Evolutionary conservation across 2,797 vertebrate species (phyloP).

Genomic region (Lerista edwardsae): DNA sequence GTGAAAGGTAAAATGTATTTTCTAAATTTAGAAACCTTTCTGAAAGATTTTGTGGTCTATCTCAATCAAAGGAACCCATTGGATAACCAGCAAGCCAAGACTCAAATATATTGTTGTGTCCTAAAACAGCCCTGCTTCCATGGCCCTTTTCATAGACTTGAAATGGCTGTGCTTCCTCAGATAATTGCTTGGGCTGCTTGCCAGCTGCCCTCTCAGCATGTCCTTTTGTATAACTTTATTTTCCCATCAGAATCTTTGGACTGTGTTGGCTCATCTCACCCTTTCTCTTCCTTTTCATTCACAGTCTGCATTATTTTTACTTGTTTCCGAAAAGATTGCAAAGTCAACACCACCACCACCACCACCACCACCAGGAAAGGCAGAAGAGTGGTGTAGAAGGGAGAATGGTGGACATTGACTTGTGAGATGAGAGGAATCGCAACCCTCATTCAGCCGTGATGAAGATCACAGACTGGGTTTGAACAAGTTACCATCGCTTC

Average conservation of each 20-base stretch:
- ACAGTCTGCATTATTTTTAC: background rate
- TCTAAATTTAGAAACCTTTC: background rate
- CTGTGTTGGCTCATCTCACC: background rate
- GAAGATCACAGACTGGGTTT: background rate
- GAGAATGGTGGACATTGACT: background rate
- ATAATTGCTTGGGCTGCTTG: conserved; percentile 19
- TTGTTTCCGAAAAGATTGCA: background rate
- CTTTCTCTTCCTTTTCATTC: background rate
- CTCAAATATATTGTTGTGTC: background rate
- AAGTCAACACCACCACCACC: too few relatives aligned
- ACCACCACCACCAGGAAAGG: background rate
- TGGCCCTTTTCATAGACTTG: background rate
- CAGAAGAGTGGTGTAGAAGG: background rate
- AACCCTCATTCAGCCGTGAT: background rate
- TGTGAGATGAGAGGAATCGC: background rate
- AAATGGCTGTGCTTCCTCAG: background rate
- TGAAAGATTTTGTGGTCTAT: background rate
- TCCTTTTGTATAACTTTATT: conserved; percentile 13
- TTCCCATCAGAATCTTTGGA: background rate
- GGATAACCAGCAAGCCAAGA: background rate
- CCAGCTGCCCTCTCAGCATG: conserved; percentile 18
- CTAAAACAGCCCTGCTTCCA: background rate
- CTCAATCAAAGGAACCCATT: background rate
- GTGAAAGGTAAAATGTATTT: background rate
- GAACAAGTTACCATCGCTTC: background rate